Base-by-base conservation (phyloP, 2,888 invertebrate species). In the Polymixis flavicincta region DNA sequence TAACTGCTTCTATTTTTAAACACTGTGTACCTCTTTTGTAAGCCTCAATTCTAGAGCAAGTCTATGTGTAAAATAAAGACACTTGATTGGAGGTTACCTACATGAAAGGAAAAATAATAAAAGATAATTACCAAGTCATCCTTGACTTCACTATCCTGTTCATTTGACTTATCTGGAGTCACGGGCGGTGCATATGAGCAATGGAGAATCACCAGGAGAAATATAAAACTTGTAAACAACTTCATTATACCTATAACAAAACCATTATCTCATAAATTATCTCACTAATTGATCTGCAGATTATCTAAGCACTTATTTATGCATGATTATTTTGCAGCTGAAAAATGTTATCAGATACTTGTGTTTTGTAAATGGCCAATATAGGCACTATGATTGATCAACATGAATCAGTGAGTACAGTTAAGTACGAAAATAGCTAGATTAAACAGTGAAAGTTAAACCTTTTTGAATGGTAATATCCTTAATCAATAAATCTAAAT, bases 121-220 rank as follows among this genome's bases (percentile, higher is more conserved):
- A 64, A 61, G 22, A 82, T 71, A 85, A 86, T 94, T 92, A 97
- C 97, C 93, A 96, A 90, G 86, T 96, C 95, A 86, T 96, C 95
- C 84, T 94, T 95, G n/a, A 94, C 89, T 88, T 96, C 95, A 85
- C 93, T 94, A 57, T 95, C 96, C 57, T 95, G 92, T 37, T 96
- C 95, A 68, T 93, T 93, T 13, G 92, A 89, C 81, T 97, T 97
- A 8, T 96, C 96, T 65, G 96, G 96, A 19, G 95, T 94, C 1
- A 97, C 97, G 0, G 97, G 97, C 28, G 97, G 96, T 32, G 97
- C 97, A 89, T 92, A 96, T 0, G 95, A 94, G 71, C 92, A 91
- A 76, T 96, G 95, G 0, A 96, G 90, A 80, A 94, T 83, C 37
- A 91, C 80, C 74, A 92, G 76, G 48, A 95, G 76, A 78, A 91